Evolutionary conservation across 1,140 invertebrate genomes (phyloP).

Genomic region (Diploscapter pachys): DNA sequence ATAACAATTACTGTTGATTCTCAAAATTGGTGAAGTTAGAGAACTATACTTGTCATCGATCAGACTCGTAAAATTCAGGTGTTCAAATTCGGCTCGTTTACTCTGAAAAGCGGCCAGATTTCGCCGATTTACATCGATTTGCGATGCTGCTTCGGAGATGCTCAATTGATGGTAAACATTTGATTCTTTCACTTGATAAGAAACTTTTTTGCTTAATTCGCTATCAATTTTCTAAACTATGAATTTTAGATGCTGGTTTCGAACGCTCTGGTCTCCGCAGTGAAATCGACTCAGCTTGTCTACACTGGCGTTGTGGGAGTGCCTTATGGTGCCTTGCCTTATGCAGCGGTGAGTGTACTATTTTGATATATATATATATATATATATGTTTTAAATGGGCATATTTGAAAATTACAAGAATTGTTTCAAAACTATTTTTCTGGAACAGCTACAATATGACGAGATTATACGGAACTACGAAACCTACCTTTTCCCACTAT

Average conservation of each 20-base stretch:
- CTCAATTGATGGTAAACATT: slow-evolving; percentile 74
- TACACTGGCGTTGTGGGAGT: slow-evolving; percentile 82
- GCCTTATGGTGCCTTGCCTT: slow-evolving; percentile 89
- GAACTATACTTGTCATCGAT: background rate
- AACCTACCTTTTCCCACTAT: too few species aligned
- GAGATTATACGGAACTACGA: too few species aligned
- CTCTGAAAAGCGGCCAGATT: slow-evolving; percentile 81
- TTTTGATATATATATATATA: too few species aligned
- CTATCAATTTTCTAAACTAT: background rate
- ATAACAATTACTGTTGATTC: too few species aligned
- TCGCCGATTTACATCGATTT: slow-evolving; percentile 94
- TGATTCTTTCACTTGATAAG: background rate
- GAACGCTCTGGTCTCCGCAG: slow-evolving; percentile 16
- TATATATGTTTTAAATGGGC: too few species aligned
- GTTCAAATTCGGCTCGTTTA: slow-evolving; percentile 68
- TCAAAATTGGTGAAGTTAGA: background rate
- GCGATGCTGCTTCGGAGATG: slow-evolving; percentile 80
- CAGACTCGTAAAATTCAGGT: background rate
- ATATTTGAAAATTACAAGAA: too few species aligned
- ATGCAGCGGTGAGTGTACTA: slow-evolving; percentile 70
- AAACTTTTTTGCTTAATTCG: background rate
- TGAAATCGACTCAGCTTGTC: slow-evolving; percentile 24
- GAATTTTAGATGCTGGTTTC: slow-evolving; percentile 22
- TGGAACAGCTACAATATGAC: too few species aligned
- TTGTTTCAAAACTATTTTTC: too few species aligned